A percentile compares a stretch with the other conserved stretches of the same genome.
Evolutionary conservation across 2,113 vertebrate species (phyloP).

Genomic region (Apteryx mantelli): DNA sequence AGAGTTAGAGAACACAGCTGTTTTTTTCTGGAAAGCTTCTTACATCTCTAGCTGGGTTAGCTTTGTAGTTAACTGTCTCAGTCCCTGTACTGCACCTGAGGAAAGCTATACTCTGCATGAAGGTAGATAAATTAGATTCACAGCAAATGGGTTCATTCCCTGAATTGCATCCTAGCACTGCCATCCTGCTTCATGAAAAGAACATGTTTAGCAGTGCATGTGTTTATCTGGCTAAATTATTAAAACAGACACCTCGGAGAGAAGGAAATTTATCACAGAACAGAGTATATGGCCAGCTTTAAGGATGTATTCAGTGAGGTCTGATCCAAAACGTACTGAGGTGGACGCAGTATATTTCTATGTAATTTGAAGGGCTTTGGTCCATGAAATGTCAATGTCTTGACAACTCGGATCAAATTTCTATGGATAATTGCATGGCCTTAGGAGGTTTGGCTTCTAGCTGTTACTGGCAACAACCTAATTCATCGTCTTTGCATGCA

Average conservation of each 20-base stretch:
- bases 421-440: not conserved
- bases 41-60: not conserved
- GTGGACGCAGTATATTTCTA: not conserved
- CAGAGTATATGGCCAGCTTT: not conserved
- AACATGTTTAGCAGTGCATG: not conserved
- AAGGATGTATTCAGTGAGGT: not conserved
- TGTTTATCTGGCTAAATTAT: constrained; percentile 23
- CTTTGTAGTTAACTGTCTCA: not conserved
- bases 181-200: not conserved
- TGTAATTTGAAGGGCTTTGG: constrained; percentile 3
- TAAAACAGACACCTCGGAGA: constrained; percentile 1
- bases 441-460: not conserved
- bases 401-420: constrained; percentile 16
- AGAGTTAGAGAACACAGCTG: not conserved
- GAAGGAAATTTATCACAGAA: not conserved
- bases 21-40: not conserved
- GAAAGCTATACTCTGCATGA: not conserved
- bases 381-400: not conserved
- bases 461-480: not conserved
- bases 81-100: not conserved
- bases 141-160: not conserved
- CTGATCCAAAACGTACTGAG: not conserved
- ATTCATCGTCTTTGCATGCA: not conserved
- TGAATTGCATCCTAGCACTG: not conserved
- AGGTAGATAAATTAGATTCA: not conserved